A percentile compares a stretch with the other conserved stretches of the same genome.
Conservation (phyloP, 2,888 invertebrate genomes). For the Meloe dianella region DNA sequence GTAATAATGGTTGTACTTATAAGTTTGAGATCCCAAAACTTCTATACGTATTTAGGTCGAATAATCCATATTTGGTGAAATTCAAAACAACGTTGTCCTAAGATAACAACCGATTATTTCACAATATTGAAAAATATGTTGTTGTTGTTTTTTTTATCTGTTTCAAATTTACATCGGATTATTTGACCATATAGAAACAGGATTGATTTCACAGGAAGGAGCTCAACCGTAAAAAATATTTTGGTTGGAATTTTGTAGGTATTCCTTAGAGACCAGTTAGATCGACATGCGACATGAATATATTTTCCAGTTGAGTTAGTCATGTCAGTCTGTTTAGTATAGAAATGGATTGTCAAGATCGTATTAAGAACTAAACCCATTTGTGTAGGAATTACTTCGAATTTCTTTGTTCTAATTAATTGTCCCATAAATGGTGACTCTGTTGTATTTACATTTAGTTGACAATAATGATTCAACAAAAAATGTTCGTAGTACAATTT, state of each 20-base stretch:
- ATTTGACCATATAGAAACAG: neutral
- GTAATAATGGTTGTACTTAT: too few relatives aligned
- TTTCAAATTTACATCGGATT: neutral
- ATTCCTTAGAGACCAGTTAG: constrained; percentile 27
- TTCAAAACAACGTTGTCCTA: too few relatives aligned
- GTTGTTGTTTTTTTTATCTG: neutral
- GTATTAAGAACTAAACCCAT: neutral
- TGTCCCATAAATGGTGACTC: neutral
- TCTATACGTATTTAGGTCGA: too few relatives aligned
- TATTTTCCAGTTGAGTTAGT: constrained; percentile 30
- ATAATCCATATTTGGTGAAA: too few relatives aligned
- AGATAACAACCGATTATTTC: neutral
- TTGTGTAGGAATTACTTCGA: neutral
- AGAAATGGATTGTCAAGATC: neutral
- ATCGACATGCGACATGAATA: constrained; percentile 34
- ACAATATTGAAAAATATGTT: neutral
- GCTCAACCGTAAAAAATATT: neutral
- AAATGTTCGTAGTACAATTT: neutral
- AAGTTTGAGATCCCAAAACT: too few relatives aligned
- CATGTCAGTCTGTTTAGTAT: constrained; percentile 12
- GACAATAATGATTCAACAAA: neutral
- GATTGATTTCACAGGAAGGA: neutral
- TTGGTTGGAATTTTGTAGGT: constrained; percentile 12
- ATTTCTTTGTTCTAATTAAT: neutral
- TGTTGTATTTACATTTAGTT: neutral